These are phyloP conservation scores for Wiebesia pumilae DNA, from an alignment of 1,140 invertebrate genomes.

Conservation along the genomic window DNA sequence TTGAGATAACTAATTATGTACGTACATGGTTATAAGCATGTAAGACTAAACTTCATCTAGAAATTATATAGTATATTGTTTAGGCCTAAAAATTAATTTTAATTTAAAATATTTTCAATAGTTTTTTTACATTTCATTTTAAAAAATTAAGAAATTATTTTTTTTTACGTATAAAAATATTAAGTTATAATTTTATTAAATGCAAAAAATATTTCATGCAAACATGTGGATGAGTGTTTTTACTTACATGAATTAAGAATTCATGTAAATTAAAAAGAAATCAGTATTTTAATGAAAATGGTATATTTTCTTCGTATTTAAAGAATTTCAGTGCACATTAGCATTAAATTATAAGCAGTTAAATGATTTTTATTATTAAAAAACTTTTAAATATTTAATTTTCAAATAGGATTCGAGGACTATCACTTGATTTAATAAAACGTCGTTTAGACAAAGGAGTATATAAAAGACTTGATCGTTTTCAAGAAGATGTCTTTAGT, in stretches of 20 bases:
- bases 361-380: background rate
- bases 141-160: too few relatives aligned
- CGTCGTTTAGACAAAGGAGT: constrained; percentile 88
- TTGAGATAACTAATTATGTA: background rate
- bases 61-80: too few relatives aligned
- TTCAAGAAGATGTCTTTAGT: constrained; percentile 97
- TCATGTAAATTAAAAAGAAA: too few relatives aligned
- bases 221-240: background rate
- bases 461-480: constrained; percentile 93
- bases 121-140: too few relatives aligned
- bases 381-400: constrained; percentile 59
- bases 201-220: too few relatives aligned
- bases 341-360: background rate
- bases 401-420: constrained; percentile 80
- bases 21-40: too few relatives aligned
- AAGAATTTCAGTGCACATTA: background rate
- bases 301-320: background rate
- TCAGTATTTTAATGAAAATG: background rate
- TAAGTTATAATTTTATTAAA: too few relatives aligned
- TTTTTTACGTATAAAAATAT: too few relatives aligned
- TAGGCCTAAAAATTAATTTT: too few relatives aligned
- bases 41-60: too few relatives aligned
- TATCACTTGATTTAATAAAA: constrained; percentile 91
- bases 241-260: too few relatives aligned
- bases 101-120: too few relatives aligned